phyloP scores from a whole-genome alignment of 2,888 invertebrate genomes.

The Diaprepes abbreviatus region DNA sequence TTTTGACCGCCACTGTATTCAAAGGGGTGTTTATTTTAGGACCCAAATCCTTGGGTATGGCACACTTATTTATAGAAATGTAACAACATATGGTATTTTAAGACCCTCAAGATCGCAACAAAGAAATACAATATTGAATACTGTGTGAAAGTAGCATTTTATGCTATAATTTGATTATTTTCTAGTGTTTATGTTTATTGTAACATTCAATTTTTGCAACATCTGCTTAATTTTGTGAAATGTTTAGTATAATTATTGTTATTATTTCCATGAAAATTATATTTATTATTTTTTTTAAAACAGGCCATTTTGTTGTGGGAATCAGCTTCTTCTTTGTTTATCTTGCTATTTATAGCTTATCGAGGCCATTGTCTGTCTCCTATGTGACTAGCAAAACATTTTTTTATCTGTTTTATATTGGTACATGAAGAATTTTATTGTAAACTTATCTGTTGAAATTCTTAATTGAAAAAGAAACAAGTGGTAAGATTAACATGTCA shows the following conservation, averaged over 20 bases:
- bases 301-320: not conserved
- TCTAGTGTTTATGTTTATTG: not conserved
- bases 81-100: not conserved
- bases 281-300: not conserved
- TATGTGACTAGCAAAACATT: not conserved
- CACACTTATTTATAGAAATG: not conserved
- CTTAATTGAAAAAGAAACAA: too few species aligned
- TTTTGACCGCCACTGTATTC: too few species aligned
- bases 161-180: not conserved
- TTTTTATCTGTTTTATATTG: not conserved
- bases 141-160: not conserved
- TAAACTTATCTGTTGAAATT: not conserved
- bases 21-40: not conserved
- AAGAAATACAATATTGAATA: not conserved
- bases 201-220: not conserved
- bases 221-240: not conserved
- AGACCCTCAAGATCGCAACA: not conserved
- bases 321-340: not conserved
- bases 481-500: too few species aligned
- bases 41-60: not conserved
- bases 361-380: not conserved
- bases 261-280: slow-evolving; percentile 2
- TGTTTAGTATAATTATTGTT: not conserved
- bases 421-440: not conserved
- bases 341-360: slow-evolving; percentile 4